A percentile compares a stretch with the other conserved stretches of the same genome.
These are phyloP conservation scores for Norana najaformis DNA, from an alignment of 2,888 invertebrate genomes.

Conservation along the genomic window DNA sequence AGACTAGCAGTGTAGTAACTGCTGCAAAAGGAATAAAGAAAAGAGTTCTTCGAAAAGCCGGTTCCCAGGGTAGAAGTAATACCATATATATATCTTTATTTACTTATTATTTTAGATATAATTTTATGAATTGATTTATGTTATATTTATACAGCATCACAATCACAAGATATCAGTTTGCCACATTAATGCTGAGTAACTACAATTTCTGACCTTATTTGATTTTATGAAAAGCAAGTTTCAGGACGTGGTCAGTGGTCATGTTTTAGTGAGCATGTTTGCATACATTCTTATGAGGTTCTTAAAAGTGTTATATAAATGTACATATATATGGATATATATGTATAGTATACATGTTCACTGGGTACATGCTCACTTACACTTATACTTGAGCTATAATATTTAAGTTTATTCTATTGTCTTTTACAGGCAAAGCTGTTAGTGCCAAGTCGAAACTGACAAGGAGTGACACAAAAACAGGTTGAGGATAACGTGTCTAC, in stretches of 20 bases:
- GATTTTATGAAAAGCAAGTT: background rate
- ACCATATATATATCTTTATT: background rate
- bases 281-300: background rate
- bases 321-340: no score
- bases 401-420: no score
- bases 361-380: no score
- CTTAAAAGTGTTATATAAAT: no score
- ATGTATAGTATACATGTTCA: no score
- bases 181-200: background rate
- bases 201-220: background rate
- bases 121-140: background rate
- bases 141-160: background rate
- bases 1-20: background rate
- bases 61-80: background rate
- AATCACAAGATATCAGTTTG: background rate
- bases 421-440: no score
- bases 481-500: no score
- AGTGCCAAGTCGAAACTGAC: no score
- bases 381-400: no score
- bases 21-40: slow-evolving; percentile 19
- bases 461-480: no score
- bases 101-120: background rate
- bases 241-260: background rate
- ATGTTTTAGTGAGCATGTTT: background rate
- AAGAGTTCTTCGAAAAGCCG: background rate